Evolutionary conservation across 2,888 invertebrate species (phyloP).

Genomic region (Eueremaeus valkanovi): DNA sequence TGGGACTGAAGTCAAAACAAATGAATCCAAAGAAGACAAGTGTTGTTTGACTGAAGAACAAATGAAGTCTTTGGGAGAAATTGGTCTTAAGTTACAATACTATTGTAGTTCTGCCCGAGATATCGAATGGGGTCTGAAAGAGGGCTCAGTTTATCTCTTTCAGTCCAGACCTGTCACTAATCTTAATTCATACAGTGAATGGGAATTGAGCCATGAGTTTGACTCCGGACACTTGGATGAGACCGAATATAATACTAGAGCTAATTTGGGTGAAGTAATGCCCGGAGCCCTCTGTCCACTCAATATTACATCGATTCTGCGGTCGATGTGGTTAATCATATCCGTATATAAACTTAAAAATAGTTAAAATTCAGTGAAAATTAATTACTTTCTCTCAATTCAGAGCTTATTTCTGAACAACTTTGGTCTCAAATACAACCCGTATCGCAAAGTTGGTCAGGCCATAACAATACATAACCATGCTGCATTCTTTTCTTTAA

Average conservation of each 20-base stretch:
- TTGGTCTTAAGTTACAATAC: slow-evolving; percentile 54
- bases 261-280: slow-evolving; percentile 45
- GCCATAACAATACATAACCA: background rate
- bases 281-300: slow-evolving; percentile 41
- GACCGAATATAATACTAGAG: slow-evolving; percentile 43
- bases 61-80: background rate
- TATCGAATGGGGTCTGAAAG: slow-evolving; percentile 71
- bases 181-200: slow-evolving; percentile 67
- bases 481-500: background rate
- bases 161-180: slow-evolving; percentile 76
- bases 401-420: background rate
- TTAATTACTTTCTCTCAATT: background rate
- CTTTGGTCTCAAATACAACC: background rate
- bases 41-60: background rate
- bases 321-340: background rate
- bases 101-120: slow-evolving; percentile 59
- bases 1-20: background rate
- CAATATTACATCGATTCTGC: background rate
- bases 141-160: slow-evolving; percentile 58
- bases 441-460: background rate
- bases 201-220: slow-evolving; percentile 72
- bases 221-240: slow-evolving; percentile 54
- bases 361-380: background rate
- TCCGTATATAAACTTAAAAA: background rate
- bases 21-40: background rate